Percentiles rank a stretch among this genome's conserved stretches.
Conservation (phyloP, 2,797 vertebrate genomes). For the Macropus fuliginosus region DNA sequence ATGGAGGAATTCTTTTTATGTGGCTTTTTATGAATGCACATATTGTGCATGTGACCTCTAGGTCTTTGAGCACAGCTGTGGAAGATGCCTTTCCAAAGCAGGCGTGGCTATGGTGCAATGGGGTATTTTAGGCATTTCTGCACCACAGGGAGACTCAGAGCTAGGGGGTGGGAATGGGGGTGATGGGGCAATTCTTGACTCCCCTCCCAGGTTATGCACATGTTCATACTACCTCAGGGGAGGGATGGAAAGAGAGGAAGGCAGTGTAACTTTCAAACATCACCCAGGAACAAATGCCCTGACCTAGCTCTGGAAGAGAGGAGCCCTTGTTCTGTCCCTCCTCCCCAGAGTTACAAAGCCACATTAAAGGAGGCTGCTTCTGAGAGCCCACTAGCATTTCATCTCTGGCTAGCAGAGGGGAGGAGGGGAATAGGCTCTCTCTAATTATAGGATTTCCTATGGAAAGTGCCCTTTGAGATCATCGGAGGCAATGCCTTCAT, state of each 20-base stretch:
- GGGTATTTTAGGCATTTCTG: neutral
- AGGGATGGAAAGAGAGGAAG: neutral
- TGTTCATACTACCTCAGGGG: neutral
- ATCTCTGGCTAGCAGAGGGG: neutral
- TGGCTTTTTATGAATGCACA: neutral
- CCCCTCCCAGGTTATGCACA: neutral
- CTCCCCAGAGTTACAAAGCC: neutral
- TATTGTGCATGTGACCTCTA: neutral
- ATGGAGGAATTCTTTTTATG: neutral
- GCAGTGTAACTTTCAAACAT: neutral
- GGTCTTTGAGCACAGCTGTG: neutral
- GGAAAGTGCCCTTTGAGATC: neutral
- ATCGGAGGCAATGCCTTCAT: neutral
- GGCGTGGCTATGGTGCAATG: neutral
- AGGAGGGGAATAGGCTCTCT: neutral
- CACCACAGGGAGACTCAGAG: neutral
- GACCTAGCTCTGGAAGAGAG: neutral
- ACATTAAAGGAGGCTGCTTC: neutral
- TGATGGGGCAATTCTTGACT: neutral
- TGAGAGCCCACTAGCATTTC: neutral
- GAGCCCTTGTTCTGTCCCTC: neutral
- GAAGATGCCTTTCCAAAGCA: neutral
- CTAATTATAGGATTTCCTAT: neutral
- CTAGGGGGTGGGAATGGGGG: neutral
- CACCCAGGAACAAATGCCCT: neutral